Base-by-base conservation (phyloP, 2,113 vertebrate genomes). In the Alexandromys fortis region DNA sequence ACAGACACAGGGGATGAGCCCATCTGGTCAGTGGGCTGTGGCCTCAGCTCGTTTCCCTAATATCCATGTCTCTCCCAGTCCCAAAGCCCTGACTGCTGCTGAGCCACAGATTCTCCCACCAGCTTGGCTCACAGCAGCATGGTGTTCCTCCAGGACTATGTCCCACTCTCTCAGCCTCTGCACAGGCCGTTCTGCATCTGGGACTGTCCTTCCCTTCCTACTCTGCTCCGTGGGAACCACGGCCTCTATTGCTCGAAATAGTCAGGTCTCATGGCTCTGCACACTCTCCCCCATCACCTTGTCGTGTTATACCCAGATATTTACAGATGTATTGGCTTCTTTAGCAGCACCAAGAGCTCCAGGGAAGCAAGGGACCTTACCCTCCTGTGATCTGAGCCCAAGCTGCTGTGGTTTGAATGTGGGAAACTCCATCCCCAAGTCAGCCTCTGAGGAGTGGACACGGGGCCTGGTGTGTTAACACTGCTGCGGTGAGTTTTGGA, bases 81-180 rank as follows among this genome's bases (percentile, higher is more conserved):
- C 70, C 67, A 42, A 1, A 33, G n/a, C 68, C 33, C 35, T 10
- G 0, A 4, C 21, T 24, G 42, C 67, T 5, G 7, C 33, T 12
- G 1, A 3, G 0, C 35, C 24, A 14, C 45, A 65, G 67, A 24
- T 52, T 19, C 35, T n/a, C 68, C 2, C 68, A n/a, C 28, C 30
- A 12, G 35, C 17, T 0, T 0, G 3, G 22, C 55, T 11, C 7
- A 1, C 24, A 67, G 17, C 22, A 17, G 0, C n/a, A 8, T 1
- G 68, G 9, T 4, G 17, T 4, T 21, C 87, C 85, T 30, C 68
- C 47, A 30, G 65, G 10, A 89, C 10, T 24, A 47, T 1, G 65
- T 47, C 55, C 9, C 14, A 13, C 7, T 45, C 73, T 42, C 45
- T 81, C 26, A 3, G 19, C 35, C 81, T 68, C 16, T 42, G 70